Conservation (phyloP, 2,797 vertebrate species). For the Falco peregrinus region DNA sequence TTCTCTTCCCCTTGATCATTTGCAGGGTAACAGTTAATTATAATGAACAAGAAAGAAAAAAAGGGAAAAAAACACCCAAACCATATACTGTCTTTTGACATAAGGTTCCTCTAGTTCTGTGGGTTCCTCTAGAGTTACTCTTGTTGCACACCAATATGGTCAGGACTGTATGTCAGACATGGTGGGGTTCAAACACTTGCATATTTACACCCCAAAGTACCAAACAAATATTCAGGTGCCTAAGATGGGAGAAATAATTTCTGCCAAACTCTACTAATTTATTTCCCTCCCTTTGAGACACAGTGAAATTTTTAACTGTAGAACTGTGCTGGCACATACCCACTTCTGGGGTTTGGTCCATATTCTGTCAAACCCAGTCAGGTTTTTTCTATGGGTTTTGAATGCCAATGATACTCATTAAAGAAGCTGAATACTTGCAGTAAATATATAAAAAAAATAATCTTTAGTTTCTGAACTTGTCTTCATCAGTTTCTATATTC, state of each 20-base stretch:
- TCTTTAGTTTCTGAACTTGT: neutral
- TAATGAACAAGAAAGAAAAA: neutral
- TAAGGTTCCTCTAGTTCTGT: neutral
- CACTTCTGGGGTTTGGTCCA: neutral
- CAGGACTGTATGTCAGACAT: neutral
- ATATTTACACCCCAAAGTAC: neutral
- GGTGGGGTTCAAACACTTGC: neutral
- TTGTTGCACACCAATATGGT: neutral
- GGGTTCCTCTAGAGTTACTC: neutral
- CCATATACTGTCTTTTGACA: neutral
- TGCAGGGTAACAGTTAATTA: neutral
- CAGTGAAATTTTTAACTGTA: neutral
- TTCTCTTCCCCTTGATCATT: neutral
- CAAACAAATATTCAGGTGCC: neutral
- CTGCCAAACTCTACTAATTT: neutral
- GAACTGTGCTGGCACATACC: neutral
- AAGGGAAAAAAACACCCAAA: neutral
- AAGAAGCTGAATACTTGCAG: neutral
- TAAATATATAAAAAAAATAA: neutral
- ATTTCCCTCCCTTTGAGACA: neutral
- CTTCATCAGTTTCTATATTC: neutral
- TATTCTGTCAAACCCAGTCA: neutral
- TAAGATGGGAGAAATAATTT: neutral
- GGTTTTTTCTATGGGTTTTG: neutral
- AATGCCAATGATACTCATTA: neutral